phyloP scores from a whole-genome alignment of 2,113 vertebrate genomes.

The Anser brachyrhynchus region DNA sequence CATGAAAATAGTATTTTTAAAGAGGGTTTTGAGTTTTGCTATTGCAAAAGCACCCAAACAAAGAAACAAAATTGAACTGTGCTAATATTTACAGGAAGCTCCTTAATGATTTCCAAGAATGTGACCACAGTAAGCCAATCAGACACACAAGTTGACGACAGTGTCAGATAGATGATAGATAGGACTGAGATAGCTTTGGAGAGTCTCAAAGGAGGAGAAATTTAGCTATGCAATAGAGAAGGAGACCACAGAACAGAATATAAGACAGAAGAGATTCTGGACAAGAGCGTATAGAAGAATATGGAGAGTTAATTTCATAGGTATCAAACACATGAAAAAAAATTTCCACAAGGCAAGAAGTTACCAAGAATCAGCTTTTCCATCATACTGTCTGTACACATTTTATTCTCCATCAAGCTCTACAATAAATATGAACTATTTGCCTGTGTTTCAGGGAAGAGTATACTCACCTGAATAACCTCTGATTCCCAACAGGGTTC shows the following conservation, averaged over 20 bases:
- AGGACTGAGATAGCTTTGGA: neutral
- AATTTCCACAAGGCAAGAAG: neutral
- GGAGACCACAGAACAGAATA: neutral
- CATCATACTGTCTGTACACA: neutral
- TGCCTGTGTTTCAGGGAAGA: neutral
- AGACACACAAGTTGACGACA: neutral
- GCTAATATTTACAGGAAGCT: neutral
- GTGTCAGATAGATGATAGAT: neutral
- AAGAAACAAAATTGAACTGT: neutral
- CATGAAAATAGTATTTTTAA: neutral
- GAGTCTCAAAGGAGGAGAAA: neutral
- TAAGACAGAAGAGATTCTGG: neutral
- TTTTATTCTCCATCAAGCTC: neutral
- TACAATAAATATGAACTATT: neutral
- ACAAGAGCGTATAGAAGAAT: neutral
- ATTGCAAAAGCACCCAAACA: neutral
- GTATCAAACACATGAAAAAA: neutral
- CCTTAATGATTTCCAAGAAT: neutral
- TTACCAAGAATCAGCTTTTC: neutral
- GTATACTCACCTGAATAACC: neutral
- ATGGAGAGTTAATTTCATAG: neutral
- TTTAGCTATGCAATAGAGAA: neutral
- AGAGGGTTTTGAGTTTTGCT: neutral
- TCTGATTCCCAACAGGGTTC: neutral
- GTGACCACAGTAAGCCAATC: neutral